Percentiles rank a stretch among this genome's conserved stretches.
Conservation (phyloP, 2,113 vertebrate species). For the Anolis sagrei region DNA sequence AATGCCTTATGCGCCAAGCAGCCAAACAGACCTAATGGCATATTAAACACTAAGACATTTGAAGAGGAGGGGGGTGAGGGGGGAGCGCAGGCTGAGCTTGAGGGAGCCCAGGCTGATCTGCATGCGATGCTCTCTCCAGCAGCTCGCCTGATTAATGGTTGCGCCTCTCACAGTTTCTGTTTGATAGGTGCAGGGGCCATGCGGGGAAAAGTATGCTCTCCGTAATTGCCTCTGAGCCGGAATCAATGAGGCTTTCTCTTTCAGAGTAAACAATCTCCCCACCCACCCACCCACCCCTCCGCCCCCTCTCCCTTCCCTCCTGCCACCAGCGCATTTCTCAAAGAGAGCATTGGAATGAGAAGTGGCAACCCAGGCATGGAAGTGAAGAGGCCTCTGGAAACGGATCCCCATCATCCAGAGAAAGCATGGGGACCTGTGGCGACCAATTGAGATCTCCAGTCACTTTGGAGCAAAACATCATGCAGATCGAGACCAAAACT, state of each 20-base stretch:
- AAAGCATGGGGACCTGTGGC: no score
- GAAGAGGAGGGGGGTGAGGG: neutral
- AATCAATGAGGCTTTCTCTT: constrained; percentile 35
- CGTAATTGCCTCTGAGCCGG: constrained; percentile 40
- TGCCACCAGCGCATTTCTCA: neutral
- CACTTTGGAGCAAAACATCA: no score
- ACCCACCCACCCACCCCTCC: no score
- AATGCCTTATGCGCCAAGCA: neutral
- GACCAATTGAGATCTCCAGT: no score
- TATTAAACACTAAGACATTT: neutral
- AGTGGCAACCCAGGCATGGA: neutral
- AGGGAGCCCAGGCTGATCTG: constrained; percentile 20
- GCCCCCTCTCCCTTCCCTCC: neutral
- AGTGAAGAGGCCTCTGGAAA: neutral
- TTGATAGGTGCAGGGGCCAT: constrained; percentile 49
- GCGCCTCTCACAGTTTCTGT: constrained; percentile 43
- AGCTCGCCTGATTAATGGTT: constrained; percentile 57
- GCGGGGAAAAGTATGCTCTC: constrained; percentile 26
- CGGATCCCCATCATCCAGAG: neutral
- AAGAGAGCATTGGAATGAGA: neutral
- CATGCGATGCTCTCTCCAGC: constrained; percentile 58
- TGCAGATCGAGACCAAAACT: no score
- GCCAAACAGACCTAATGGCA: neutral
- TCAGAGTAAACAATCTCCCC: constrained; percentile 37
- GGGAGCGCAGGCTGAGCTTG: neutral